Conservation (phyloP, 1,140 invertebrate genomes). For the Pararge aegeria region DNA sequence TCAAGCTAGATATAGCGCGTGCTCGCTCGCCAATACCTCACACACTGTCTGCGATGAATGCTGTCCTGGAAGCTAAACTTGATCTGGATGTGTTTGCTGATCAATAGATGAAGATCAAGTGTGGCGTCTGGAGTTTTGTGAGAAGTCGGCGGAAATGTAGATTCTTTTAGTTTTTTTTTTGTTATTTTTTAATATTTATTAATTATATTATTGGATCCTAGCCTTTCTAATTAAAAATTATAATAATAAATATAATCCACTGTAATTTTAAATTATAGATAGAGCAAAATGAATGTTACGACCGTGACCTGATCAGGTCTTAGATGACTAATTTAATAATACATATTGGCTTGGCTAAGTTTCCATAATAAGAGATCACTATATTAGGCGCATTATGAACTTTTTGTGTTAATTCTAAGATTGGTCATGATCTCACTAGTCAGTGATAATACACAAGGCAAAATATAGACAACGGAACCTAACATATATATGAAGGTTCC, state of each 20-base stretch:
- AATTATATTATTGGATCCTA: no score
- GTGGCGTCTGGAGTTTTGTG: no score
- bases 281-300: background rate
- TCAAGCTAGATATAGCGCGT: background rate
- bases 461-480: background rate
- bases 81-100: no score
- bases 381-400: constrained; percentile 12
- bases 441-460: constrained; percentile 11
- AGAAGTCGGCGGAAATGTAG: no score
- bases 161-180: no score
- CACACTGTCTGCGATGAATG: no score
- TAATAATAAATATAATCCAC: background rate
- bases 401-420: constrained; percentile 25
- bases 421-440: constrained; percentile 24
- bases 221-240: no score
- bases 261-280: background rate
- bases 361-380: constrained; percentile 21
- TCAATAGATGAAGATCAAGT: no score
- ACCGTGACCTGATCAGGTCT: background rate
- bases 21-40: no score
- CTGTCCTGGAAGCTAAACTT: no score
- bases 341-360: background rate
- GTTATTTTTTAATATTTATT: no score
- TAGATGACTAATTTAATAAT: constrained; percentile 20
- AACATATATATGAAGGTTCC: no score